Evolutionary conservation across 2,888 invertebrate genomes (phyloP), one percentile per base, ranked within the genome.

Genomic region (Muschampia plurimacula): DNA sequence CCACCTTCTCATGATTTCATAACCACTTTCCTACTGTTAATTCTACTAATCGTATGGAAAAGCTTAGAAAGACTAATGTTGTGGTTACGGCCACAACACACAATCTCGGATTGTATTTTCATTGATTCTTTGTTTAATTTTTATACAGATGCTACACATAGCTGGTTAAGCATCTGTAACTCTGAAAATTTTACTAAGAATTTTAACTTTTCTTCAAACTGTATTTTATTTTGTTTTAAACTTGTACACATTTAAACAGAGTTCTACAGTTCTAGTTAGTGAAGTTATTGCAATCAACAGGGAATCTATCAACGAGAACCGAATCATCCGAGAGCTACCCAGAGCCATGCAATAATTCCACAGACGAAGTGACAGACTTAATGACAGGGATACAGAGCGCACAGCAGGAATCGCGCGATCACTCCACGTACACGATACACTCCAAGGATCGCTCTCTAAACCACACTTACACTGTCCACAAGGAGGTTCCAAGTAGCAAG

Each of bases 261-360:
- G 6, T 36, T 36, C 36, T 36, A 36, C 36, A 36, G 36, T 36
- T 36, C 36, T 36, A 36, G 36, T 36, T 36, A 36, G 36, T 6
- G 41, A 41, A 10, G 10, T 9, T 41, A 41, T 52, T 52, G 28
- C 5, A 10, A 22, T 28, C 22, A 55, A 49, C 78, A 93, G 93
- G 92, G 92, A 90, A 88, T 78, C 72, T 83, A 4, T 90, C 92
- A 3, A 83, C 80, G 8, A 88, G 89, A 72, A 92, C 93, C 0
- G 93, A 92, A 22, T 94, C 93, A 0, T 93, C 93, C 0, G 92
- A 92, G 67, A 91, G 91, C 79, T 94, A 93, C 78, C 92, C 92
- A 0, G 93, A 93, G 77, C 93, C 94, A 3, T 93, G 93, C 82
- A 91, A 91, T 84, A 89, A 89, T 80, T 92, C 91, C 0, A 88